Evolutionary conservation across 2,888 invertebrate species (phyloP).

Genomic region (Drosophila pseudotakahashii): DNA sequence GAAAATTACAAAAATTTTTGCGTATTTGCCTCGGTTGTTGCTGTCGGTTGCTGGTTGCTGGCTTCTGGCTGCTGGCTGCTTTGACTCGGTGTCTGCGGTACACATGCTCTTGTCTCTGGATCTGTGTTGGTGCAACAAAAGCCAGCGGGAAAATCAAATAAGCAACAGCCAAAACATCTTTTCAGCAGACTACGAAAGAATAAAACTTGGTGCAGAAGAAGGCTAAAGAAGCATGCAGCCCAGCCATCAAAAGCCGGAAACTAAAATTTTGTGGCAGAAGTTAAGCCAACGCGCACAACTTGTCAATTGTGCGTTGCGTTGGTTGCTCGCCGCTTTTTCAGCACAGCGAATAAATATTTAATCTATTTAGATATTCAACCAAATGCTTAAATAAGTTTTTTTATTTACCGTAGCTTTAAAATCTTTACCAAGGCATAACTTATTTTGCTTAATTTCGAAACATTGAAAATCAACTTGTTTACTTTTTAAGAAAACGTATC

Average conservation of each 20-base stretch:
- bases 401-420: no score
- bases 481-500: no score
- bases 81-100: constrained; percentile 51
- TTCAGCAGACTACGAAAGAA: constrained; percentile 49
- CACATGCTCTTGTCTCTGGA: constrained; percentile 51
- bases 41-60: constrained; percentile 9
- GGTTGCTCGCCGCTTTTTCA: not conserved
- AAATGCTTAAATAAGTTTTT: no score
- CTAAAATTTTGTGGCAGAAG: constrained; percentile 76
- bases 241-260: constrained; percentile 77
- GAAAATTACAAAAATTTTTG: constrained; percentile 61
- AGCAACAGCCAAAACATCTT: constrained; percentile 69
- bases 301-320: constrained; percentile 74
- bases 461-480: no score
- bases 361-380: no score
- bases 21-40: constrained; percentile 41
- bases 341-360: not conserved
- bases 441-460: no score
- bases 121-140: constrained; percentile 64
- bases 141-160: constrained; percentile 70
- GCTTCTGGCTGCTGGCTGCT: constrained; percentile 9
- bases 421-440: no score
- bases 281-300: constrained; percentile 75
- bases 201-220: constrained; percentile 51
- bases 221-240: constrained; percentile 65